A percentile compares a stretch with the other conserved stretches of the same genome.
Evolutionary conservation across 2,113 vertebrate species (phyloP).

Genomic region (Ctenodactylus gundi): DNA sequence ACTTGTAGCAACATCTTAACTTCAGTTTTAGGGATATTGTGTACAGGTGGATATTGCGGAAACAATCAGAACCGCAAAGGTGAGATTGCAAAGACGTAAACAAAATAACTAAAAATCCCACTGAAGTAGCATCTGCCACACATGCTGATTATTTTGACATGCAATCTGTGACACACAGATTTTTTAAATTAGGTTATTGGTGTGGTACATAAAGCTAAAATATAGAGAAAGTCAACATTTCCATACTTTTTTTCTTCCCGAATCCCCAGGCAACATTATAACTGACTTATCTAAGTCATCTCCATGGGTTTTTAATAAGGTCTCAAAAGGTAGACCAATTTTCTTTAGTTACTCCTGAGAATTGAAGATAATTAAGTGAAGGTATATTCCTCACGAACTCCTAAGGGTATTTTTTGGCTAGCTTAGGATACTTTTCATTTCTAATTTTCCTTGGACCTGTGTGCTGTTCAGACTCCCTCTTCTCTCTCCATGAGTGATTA

Average conservation of each 20-base stretch:
- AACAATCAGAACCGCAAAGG: neutral
- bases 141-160: neutral
- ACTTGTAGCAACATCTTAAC: neutral
- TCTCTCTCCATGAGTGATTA: neutral
- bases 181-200: neutral
- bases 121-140: neutral
- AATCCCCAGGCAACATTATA: neutral
- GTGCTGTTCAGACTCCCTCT: neutral
- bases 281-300: neutral
- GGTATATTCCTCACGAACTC: neutral
- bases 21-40: neutral
- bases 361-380: conserved; percentile 35
- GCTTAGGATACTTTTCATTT: conserved; percentile 24
- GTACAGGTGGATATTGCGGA: too few species aligned
- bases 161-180: neutral
- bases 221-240: neutral
- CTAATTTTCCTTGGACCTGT: neutral
- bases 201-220: neutral
- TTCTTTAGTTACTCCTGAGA: conserved; percentile 29
- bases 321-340: neutral
- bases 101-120: neutral
- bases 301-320: conserved; percentile 39
- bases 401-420: neutral
- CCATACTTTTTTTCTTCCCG: neutral
- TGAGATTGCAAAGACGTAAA: neutral